A percentile compares a stretch with the other conserved stretches of the same genome.
phyloP scores from a whole-genome alignment of 2,888 invertebrate genomes.

The Cantharis lateralis region DNA sequence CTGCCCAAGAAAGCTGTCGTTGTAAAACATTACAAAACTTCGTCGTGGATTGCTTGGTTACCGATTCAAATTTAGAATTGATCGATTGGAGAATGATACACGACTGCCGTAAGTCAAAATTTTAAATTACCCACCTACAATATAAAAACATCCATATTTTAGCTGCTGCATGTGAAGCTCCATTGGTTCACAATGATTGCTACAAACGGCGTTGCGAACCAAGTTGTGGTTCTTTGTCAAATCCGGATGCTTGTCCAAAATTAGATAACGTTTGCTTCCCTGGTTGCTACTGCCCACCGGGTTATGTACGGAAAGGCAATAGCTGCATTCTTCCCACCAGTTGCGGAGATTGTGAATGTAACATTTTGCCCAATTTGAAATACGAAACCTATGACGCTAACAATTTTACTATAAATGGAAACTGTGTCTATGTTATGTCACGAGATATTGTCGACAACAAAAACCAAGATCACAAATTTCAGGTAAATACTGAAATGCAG shows the following conservation, averaged over 20 bases:
- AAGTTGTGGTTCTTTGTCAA: slow-evolving; percentile 68
- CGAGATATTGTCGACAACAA: slow-evolving; percentile 61
- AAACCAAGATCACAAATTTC: slow-evolving; percentile 59
- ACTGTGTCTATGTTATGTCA: slow-evolving; percentile 83
- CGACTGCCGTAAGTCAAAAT: slow-evolving; percentile 68
- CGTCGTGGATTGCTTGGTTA: slow-evolving; percentile 74
- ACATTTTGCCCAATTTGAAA: slow-evolving; percentile 78
- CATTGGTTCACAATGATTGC: slow-evolving; percentile 82
- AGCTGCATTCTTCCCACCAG: slow-evolving; percentile 71
- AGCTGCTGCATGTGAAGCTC: slow-evolving; percentile 74
- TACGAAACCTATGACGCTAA: slow-evolving; percentile 83
- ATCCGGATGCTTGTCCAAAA: slow-evolving; percentile 65
- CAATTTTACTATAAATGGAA: slow-evolving; percentile 79
- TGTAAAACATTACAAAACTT: slow-evolving; percentile 73
- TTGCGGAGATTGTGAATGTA: slow-evolving; percentile 75
- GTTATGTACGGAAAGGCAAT: slow-evolving; percentile 68
- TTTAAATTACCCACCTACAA: neutral
- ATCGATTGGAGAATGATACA: slow-evolving; percentile 72
- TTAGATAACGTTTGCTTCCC: slow-evolving; percentile 74
- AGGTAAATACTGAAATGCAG: slow-evolving; percentile 48
- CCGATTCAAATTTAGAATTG: slow-evolving; percentile 66
- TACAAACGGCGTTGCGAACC: slow-evolving; percentile 79
- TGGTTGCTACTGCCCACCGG: slow-evolving; percentile 85
- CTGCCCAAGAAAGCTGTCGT: slow-evolving; percentile 62
- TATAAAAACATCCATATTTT: slow-evolving; percentile 31